Conservation (phyloP, 2,888 invertebrate genomes). For the Beris chalybata region DNA sequence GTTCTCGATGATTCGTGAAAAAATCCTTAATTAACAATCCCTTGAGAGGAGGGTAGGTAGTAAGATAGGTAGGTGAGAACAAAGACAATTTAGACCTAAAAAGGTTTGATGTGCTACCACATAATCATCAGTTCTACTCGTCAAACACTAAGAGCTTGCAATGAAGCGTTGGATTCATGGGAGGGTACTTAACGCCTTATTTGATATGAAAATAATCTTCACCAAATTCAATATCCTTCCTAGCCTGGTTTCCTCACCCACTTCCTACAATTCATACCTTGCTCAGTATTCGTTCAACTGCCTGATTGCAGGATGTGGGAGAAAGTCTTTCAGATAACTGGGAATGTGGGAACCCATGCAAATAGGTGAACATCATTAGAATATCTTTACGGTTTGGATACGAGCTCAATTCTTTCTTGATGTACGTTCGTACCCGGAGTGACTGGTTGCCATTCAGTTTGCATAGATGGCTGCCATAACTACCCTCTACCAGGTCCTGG, state of each 20-base stretch:
- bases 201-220: too few relatives aligned
- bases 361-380: constrained; percentile 21
- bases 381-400: constrained; percentile 7
- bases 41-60: too few relatives aligned
- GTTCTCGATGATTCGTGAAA: not conserved
- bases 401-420: constrained; percentile 9
- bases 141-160: too few relatives aligned
- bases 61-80: too few relatives aligned
- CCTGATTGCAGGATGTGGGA: constrained; percentile 14
- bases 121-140: too few relatives aligned
- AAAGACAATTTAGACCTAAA: too few relatives aligned
- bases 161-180: too few relatives aligned
- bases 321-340: constrained; percentile 5
- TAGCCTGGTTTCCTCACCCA: not conserved
- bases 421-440: not conserved
- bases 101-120: too few relatives aligned
- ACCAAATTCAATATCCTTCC: too few relatives aligned
- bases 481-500: not conserved
- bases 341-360: not conserved
- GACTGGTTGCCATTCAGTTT: not conserved
- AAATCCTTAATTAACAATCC: not conserved
- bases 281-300: not conserved
- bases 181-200: too few relatives aligned
- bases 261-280: not conserved
- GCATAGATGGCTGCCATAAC: not conserved